Evolutionary conservation across 2,113 vertebrate genomes (phyloP).

Genomic region (Carassius carassius): DNA sequence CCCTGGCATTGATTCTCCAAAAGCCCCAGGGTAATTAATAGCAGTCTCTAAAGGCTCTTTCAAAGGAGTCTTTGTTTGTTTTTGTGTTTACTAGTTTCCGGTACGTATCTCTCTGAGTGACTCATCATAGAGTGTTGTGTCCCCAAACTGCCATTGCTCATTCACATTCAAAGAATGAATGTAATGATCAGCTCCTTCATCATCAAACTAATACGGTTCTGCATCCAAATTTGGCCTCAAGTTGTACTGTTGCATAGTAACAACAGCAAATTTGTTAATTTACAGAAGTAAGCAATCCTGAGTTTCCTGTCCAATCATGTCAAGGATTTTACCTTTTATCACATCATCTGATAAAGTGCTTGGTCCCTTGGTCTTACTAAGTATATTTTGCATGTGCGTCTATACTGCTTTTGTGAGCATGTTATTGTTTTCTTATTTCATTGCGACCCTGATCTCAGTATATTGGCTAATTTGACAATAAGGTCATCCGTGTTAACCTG

Average conservation of each 20-base stretch:
- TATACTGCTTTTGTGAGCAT: neutral
- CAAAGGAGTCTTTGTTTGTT: slow-evolving; percentile 41
- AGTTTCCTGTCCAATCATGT: slow-evolving; percentile 26
- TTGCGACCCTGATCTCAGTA: slow-evolving; percentile 23
- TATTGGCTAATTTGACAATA: slow-evolving; percentile 52
- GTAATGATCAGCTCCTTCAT: slow-evolving; percentile 33
- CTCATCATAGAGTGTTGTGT: slow-evolving; percentile 23
- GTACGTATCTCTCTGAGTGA: slow-evolving; percentile 29
- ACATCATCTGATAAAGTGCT: slow-evolving; percentile 11
- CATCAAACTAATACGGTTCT: slow-evolving; percentile 8
- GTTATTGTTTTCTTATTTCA: neutral
- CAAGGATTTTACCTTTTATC: slow-evolving; percentile 16
- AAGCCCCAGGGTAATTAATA: slow-evolving; percentile 38
- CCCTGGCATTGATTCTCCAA: slow-evolving; percentile 9
- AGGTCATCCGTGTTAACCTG: slow-evolving; percentile 54
- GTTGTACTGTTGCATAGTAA: slow-evolving; percentile 45
- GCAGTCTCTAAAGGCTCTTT: slow-evolving; percentile 17
- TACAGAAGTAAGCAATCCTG: neutral
- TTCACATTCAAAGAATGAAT: slow-evolving; percentile 35
- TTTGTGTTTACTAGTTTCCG: slow-evolving; percentile 32
- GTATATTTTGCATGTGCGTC: neutral
- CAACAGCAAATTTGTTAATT: slow-evolving; percentile 33
- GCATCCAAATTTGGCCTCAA: slow-evolving; percentile 42
- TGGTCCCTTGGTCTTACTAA: neutral
- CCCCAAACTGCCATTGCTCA: slow-evolving; percentile 22